phyloP scores from a whole-genome alignment of 2,113 vertebrate genomes.

The Ivindomyrus marchei region DNA sequence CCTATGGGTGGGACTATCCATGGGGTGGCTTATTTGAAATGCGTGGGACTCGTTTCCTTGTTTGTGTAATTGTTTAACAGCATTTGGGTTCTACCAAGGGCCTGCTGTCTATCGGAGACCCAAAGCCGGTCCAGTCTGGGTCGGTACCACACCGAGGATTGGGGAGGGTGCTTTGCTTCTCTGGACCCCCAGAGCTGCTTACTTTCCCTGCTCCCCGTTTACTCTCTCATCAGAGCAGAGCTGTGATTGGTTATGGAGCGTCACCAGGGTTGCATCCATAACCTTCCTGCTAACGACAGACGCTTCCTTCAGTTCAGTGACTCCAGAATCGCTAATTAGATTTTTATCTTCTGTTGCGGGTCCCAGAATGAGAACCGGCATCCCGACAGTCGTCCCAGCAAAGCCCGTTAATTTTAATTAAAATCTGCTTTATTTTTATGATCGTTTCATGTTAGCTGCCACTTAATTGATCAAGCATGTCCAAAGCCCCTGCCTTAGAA shows the following conservation, averaged over 20 bases:
- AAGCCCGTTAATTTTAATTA: constrained; percentile 8
- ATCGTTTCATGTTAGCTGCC: constrained; percentile 26
- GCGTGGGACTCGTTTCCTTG: neutral
- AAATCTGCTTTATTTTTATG: constrained; percentile 28
- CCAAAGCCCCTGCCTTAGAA: constrained; percentile 18
- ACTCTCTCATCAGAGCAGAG: neutral
- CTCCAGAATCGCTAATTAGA: constrained; percentile 64
- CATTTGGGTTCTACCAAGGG: neutral
- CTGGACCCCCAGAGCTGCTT: neutral
- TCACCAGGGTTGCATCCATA: neutral
- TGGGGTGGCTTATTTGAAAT: neutral
- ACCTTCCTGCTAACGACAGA: neutral
- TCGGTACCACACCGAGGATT: neutral
- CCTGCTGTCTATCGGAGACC: neutral
- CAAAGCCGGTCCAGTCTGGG: neutral
- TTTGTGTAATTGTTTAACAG: neutral
- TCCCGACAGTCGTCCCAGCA: constrained; percentile 41
- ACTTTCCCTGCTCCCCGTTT: neutral
- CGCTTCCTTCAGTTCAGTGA: constrained; percentile 13
- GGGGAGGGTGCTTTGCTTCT: neutral
- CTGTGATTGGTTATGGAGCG: neutral
- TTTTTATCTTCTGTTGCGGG: constrained; percentile 40
- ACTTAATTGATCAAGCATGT: constrained; percentile 25
- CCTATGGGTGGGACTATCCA: neutral
- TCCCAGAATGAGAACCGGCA: constrained; percentile 52